Evolutionary conservation across 2,797 vertebrate genomes (phyloP).

Genomic region (Mus caroli): DNA sequence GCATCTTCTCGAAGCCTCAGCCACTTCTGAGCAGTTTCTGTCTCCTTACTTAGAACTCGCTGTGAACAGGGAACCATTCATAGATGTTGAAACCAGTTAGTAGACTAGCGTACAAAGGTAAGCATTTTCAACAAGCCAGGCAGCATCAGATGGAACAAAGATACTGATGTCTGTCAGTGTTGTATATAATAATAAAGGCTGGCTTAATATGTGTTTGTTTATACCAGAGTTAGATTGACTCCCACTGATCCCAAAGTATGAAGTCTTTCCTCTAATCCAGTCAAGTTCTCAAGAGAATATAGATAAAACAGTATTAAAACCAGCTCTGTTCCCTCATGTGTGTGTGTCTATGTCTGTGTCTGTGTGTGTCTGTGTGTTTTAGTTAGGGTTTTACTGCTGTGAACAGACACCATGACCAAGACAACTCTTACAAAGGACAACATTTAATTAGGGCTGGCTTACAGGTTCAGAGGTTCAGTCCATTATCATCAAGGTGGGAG

Average conservation of each 20-base stretch:
- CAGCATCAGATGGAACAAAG: neutral
- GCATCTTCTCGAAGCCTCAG: neutral
- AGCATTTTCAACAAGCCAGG: conserved; percentile 50
- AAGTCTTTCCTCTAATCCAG: neutral
- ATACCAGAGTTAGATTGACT: neutral
- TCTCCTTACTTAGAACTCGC: neutral
- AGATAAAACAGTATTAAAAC: neutral
- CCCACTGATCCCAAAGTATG: neutral
- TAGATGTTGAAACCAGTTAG: neutral
- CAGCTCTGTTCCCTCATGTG: neutral
- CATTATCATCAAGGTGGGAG: no score
- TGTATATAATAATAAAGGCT: neutral
- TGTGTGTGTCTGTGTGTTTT: neutral
- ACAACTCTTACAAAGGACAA: no score
- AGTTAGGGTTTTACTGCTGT: no score
- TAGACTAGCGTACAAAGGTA: neutral
- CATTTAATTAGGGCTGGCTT: no score
- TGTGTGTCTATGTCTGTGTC: neutral
- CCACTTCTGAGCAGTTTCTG: neutral
- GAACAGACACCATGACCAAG: no score
- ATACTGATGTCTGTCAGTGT: neutral
- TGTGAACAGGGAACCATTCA: neutral
- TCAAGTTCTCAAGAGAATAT: neutral
- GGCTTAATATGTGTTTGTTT: neutral
- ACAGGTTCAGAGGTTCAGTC: no score